phyloP scores from a whole-genome alignment of 2,113 vertebrate species.

The Hemicordylus capensis region DNA sequence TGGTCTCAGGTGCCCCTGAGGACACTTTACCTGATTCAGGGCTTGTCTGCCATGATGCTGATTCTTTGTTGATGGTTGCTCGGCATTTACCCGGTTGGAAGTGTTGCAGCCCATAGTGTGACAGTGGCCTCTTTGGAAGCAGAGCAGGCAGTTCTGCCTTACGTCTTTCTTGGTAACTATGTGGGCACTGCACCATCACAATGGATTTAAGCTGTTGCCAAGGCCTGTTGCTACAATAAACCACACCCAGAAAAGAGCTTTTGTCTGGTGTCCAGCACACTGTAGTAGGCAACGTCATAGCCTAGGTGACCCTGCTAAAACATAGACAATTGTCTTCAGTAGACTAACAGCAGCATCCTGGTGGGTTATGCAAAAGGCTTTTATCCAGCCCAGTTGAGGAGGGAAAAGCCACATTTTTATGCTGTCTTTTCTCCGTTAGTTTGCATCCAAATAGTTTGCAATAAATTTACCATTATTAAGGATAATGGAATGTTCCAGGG shows the following conservation, averaged over 20 bases:
- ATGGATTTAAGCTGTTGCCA: slow-evolving; percentile 51
- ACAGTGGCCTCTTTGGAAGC: not conserved
- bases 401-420: not conserved
- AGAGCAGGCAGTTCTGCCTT: slow-evolving; percentile 13
- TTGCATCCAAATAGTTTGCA: slow-evolving; percentile 7
- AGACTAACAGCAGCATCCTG: not conserved
- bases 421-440: not conserved
- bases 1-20: too few species aligned
- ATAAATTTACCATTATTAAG: too few species aligned
- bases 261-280: slow-evolving; percentile 3
- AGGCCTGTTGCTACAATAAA: slow-evolving; percentile 77
- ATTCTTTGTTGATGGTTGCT: slow-evolving; percentile 20
- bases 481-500: not conserved
- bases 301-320: slow-evolving; percentile 13
- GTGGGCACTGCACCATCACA: slow-evolving; percentile 25
- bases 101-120: slow-evolving; percentile 63
- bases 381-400: not conserved
- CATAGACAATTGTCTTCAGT: not conserved
- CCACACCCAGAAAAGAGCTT: slow-evolving; percentile 35
- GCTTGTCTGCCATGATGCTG: slow-evolving; percentile 48
- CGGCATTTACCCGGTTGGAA: slow-evolving; percentile 22
- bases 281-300: not conserved
- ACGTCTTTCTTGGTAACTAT: slow-evolving; percentile 12
- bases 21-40: slow-evolving; percentile 51
- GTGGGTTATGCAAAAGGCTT: not conserved